Evolutionary conservation across 1,140 invertebrate species (phyloP), one percentile per base, ranked within the genome.

Genomic region (Zeugodacus cucurbitae): DNA sequence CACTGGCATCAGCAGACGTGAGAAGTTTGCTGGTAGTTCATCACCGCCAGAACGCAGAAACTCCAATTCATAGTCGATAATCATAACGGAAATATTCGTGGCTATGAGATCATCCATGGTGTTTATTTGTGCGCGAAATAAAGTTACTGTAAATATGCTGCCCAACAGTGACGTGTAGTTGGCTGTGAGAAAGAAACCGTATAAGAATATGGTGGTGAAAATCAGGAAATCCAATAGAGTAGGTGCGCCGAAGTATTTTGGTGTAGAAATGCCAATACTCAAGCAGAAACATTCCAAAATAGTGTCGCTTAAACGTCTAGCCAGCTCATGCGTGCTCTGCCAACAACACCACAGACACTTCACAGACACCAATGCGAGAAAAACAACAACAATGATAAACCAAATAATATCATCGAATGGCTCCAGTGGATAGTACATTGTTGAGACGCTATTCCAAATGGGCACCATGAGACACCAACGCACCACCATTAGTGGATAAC

Each of bases 381-480:
- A 82, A n/a, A 41, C 34, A 11, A 20, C 10, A 48, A 86, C 3
- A 4, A 86, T 59, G 29, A 17, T 10, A 22, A 86, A 22, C 85
- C 85, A 86, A 17, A 29, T 32, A 1, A 17, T 6, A 8, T 34
- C 17, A 20, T 58, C 54, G 29, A 86, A 86, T 57, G 85, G 85
- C 34, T 86, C 5, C 29, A 86, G 1, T 22, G 54, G 54, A 59
- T 86, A 86, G 20, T 29, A 58, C 29, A 48, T 58, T 17, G 85
- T 86, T 59, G 85, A 29, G 29, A 58, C 29, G 34, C 85, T 86
- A 86, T 86, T 86, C 29, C 57, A 59, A 32, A 86, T 8, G 0
- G 92, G 92, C 29, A 93, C 92, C 92, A 93, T 93, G 0, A 93
- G 82, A 48, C 92, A 93, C 92, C 92, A 93, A 34, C 90, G 89